Conservation (phyloP, 37 sponge, comb jelly and placozoan species). For the Chondrilla cf. caribensis region DNA sequence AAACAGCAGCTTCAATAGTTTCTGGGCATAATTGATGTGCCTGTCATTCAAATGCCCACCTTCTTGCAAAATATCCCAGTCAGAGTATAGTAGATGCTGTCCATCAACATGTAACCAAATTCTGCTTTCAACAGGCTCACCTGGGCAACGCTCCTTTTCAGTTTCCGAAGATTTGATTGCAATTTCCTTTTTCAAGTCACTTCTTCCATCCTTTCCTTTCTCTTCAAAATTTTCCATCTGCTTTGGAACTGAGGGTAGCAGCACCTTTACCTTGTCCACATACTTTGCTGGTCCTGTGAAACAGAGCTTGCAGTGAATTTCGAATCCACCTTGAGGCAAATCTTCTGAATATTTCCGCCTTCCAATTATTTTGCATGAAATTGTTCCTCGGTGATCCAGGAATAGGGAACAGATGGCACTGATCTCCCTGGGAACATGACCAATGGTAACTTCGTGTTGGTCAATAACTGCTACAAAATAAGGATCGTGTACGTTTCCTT, state of each 20-base stretch:
- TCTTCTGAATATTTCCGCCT: conserved; percentile 14
- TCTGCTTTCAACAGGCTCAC: conserved; percentile 6
- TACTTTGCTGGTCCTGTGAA: conserved; percentile 23
- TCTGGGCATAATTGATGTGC: conserved; percentile 13
- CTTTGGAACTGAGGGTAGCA: not conserved
- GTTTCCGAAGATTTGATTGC: conserved; percentile 3
- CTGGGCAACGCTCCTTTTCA: conserved; percentile 15
- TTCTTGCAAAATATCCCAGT: conserved; percentile 13
- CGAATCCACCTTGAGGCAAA: conserved; percentile 28
- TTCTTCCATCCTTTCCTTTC: not conserved
- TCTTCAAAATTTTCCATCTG: conserved; percentile 1
- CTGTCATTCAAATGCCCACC: not conserved
- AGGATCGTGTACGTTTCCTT: conserved; percentile 19
- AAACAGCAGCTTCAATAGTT: not conserved
- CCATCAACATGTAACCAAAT: conserved; percentile 20
- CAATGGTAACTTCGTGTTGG: not conserved
- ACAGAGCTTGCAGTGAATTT: conserved; percentile 13
- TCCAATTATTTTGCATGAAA: not conserved
- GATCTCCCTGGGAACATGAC: conserved; percentile 26
- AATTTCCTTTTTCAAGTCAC: conserved; percentile 3
- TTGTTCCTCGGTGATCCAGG: conserved; percentile 26
- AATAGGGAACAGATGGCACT: conserved; percentile 21
- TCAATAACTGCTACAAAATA: conserved; percentile 19
- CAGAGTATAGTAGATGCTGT: not conserved
- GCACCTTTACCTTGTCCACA: conserved; percentile 28